Percentiles rank a stretch among this genome's conserved stretches.
These are phyloP conservation scores for Smithornis capensis DNA, from an alignment of 2,113 vertebrate species.

Conservation along the genomic window DNA sequence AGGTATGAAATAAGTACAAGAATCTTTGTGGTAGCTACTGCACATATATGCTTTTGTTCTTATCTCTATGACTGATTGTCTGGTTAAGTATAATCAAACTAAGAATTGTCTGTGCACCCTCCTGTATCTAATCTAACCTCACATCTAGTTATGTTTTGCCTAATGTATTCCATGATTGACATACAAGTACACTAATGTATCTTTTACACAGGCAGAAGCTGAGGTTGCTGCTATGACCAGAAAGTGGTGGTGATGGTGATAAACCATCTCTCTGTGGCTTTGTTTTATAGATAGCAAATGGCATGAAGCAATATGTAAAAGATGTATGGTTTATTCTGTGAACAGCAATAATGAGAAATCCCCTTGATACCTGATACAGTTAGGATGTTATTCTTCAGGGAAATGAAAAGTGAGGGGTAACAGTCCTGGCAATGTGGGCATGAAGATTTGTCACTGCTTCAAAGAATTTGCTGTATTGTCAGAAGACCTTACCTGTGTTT, in stretches of 20 bases:
- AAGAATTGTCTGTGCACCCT: background rate
- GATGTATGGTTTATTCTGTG: background rate
- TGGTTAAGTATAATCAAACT: background rate
- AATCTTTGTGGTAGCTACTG: background rate
- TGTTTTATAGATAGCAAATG: background rate
- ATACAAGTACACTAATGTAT: background rate
- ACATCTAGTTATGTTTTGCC: background rate
- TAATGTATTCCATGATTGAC: background rate
- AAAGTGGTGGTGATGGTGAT: background rate
- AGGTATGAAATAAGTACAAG: constrained; percentile 56
- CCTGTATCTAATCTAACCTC: background rate
- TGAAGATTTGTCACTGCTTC: background rate
- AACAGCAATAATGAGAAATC: background rate
- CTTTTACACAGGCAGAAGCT: background rate
- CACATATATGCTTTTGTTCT: background rate
- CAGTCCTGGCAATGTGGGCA: background rate
- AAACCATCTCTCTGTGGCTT: background rate
- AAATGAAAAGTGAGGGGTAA: background rate
- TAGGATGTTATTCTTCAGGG: background rate
- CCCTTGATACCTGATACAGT: background rate
- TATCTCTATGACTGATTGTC: background rate
- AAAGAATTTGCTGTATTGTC: background rate
- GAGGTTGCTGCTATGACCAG: background rate
- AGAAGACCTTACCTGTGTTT: background rate
- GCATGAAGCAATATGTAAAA: background rate